Base-by-base conservation (phyloP, 2,113 vertebrate genomes). In the Bolborhynchus lineola region DNA sequence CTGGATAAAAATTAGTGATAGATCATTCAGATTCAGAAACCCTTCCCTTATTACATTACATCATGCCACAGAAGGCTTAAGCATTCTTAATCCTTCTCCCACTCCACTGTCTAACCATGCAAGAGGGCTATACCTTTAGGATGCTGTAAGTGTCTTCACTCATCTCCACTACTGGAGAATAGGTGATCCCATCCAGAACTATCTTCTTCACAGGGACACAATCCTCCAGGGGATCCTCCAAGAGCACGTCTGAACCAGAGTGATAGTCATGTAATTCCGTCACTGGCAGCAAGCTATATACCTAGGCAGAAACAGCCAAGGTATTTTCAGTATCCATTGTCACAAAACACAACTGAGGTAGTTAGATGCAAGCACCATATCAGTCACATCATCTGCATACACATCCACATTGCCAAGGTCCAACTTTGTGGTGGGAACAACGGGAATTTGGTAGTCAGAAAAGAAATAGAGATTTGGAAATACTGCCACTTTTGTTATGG, bases 201-300 rank as follows among this genome's bases (percentile, higher is more conserved):
- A 97, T 49, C 9, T 75, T 93, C 7, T 84, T 28, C 24, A 13
- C 10, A 0, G 16, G 10, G 7, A 95, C 0, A 2, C 98, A 98
- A 0, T 84, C n/a, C 59, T 88, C 80, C 46, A 2, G 4, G 9
- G 55, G 47, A 7, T 97, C 93, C 53, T 80, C 41, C 25, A 39
- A 6, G 52, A 18, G 5, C 14, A 4, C 0, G 0, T 37, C 29
- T 79, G 80, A 2, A 71, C 46, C 65, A 29, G 88, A 1, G 9
- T 0, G 3, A 63, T 97, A 98, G 50, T 74, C 67, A 37, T 9
- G 62, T 29, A 97, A 31, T 35, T 97, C 93, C 47, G 95, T 97
- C 82, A 95, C 85, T 29, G 97, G 97, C 35, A 98, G 93, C 55
- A 98, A 81, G 23, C 82, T 24, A 52, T 98, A 98, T 28, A 98